Evolutionary conservation across 1,140 invertebrate species (phyloP).

Genomic region (Diuraphis noxia): DNA sequence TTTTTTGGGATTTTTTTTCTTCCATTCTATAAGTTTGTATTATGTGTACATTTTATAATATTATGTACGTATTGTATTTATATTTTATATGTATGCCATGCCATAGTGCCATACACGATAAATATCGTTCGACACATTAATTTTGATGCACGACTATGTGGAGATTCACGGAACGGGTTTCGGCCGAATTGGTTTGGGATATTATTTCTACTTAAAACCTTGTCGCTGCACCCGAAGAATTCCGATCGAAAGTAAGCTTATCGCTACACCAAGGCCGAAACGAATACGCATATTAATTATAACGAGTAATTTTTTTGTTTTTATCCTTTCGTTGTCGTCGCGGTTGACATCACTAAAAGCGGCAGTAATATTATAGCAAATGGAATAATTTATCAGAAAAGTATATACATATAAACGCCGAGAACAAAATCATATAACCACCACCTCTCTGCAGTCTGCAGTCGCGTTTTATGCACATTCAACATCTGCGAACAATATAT

Average conservation of each 20-base stretch:
- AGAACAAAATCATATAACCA: neutral
- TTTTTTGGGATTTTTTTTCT: neutral
- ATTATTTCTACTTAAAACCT: conserved; percentile 1
- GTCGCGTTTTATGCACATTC: neutral
- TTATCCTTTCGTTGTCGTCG: neutral
- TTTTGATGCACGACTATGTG: neutral
- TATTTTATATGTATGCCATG: neutral
- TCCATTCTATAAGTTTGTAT: neutral
- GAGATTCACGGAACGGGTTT: conserved; percentile 2
- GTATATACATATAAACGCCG: neutral
- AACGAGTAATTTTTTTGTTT: neutral
- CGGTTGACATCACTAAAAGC: neutral
- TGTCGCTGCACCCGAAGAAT: conserved; percentile 5
- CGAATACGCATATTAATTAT: conserved; percentile 8
- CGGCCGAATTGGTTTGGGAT: neutral
- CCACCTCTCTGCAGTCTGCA: no score
- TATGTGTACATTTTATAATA: neutral
- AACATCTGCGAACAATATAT: neutral
- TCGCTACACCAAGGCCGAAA: neutral
- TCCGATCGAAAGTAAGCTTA: neutral
- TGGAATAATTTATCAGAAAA: neutral
- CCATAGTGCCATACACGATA: neutral
- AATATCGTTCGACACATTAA: conserved; percentile 16
- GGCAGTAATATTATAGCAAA: neutral
- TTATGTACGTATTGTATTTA: neutral